Base-by-base conservation (phyloP, 2,888 invertebrate genomes). In the Elmis aenea region DNA sequence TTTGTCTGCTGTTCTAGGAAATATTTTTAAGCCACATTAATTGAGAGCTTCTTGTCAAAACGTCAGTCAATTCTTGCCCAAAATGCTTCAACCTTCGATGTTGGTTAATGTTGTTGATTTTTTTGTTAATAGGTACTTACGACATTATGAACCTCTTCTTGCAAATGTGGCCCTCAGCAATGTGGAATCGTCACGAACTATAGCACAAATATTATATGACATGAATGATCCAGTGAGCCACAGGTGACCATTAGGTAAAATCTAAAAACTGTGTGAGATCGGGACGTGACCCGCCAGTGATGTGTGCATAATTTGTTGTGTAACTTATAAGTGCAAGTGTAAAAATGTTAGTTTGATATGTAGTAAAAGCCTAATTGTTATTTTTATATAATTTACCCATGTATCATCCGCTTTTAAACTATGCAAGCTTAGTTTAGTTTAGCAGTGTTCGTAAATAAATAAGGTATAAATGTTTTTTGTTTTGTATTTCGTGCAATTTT, bases 171-270 rank as follows among this genome's bases (percentile, higher is more conserved):
- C 97, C 10, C 75, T 97, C 45, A 95, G 95, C 71, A 90, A 86
- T 68, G 92, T 96, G 33, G 99, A 99, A 71, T 91, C 95, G n/a
- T 94, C 96, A 33, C 80, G 91, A 58, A 94, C 96, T 39, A 86
- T 99, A 61, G 85, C 96, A 33, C 95, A 96, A 73, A 91, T 97
- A 48, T 73, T 99, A 31, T 92, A 84, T 70, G 96, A 96, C 66
- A 81, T 90, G 80, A 87, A 86, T 67, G 75, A 76, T 52, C 68
- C 70, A 48, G 68, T 68, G 46, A 71, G 65, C 55, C 71, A 70
- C 56, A 74, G 75, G 74, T 75, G 75, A 74, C 74, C 65, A 52
- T 48, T 47, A 51, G 54, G 59, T 47, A 52, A 50, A n/a, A 24
- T 31, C 24, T 20, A 34, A 35, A 16, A n/a, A n/a, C n/a, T n/a